Base-by-base conservation (phyloP, 2,113 vertebrate species). In the Perognathus longimembris region DNA sequence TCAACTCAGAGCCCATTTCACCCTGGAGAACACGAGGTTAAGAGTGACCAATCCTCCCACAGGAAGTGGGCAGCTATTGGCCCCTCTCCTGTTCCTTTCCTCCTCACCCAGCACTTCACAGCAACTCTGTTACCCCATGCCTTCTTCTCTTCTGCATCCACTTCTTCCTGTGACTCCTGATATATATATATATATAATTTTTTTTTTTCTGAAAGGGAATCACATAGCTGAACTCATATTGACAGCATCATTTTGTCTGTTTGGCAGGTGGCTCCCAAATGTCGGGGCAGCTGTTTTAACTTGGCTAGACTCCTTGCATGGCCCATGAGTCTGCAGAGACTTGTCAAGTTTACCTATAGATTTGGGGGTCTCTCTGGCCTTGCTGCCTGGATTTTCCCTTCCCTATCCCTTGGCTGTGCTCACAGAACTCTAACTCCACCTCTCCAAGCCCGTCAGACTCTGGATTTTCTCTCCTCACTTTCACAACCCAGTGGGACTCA, bases 121-220 rank as follows among this genome's bases (percentile, higher is more conserved):
- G 5, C 34, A n/a, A n/a, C 77, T 54, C 50, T 54, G 12, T 4
- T 5, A 1, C 50, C 79, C 3, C 3, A 0, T 0, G 28, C 28
- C 38, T 8, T 42, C 40, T 28, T 15, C 15, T 73, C 42, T 24
- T n/a, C 50, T 57, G 59, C 26, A 42, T 32, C 40, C 42, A 66
- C 74, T 57, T 74, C 79, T 57, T 88, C 75, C 30, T 80, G 20
- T 3, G 12, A 61, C 9, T 4, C 30, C 5, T 64, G 32, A 59
- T 18, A 70, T 34, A n/a, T n/a, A n/a, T n/a, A n/a, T n/a, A n/a
- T n/a, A n/a, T n/a, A n/a, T 32, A 85, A 88, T 54, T 38, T n/a
- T 69, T 30, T n/a, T 85, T 94, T 61, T 45, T 36, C 9, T 32
- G 74, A 36, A n/a, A 75, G n/a, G 67, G 18, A 40, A 6, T n/a